Conservation (phyloP, 2,888 invertebrate genomes). For the Xiphydria camelus region DNA sequence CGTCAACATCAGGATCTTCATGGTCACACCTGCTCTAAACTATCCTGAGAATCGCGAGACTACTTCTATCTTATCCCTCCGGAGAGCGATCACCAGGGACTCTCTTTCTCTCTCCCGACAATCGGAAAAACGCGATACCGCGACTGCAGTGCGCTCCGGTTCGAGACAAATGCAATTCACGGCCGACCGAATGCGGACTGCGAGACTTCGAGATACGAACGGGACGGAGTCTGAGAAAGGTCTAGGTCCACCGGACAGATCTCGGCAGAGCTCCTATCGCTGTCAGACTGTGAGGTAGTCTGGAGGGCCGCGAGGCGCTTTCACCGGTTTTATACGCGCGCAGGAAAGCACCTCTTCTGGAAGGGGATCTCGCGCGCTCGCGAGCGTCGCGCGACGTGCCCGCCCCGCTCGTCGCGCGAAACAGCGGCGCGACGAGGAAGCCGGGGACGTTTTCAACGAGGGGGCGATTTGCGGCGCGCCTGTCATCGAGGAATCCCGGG, state of each 20-base stretch:
- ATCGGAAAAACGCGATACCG: too few relatives aligned
- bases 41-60: slow-evolving; percentile 13
- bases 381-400: too few relatives aligned
- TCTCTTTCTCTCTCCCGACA: too few relatives aligned
- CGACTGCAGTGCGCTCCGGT: background rate
- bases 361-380: slow-evolving; percentile 9
- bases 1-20: slow-evolving; percentile 28
- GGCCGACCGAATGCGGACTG: slow-evolving; percentile 2
- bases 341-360: slow-evolving; percentile 48
- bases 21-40: slow-evolving; percentile 32
- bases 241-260: slow-evolving; percentile 6
- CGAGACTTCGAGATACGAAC: background rate
- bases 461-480: too few relatives aligned
- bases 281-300: slow-evolving; percentile 52
- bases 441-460: slow-evolving; percentile 16
- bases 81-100: too few relatives aligned
- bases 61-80: too few relatives aligned
- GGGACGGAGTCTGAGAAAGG: background rate
- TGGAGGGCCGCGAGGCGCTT: slow-evolving; percentile 55
- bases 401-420: too few relatives aligned
- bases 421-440: too few relatives aligned
- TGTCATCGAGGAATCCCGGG: too few relatives aligned
- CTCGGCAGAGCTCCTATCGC: slow-evolving; percentile 44
- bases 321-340: slow-evolving; percentile 56
- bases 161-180: background rate